Base-by-base conservation (phyloP, 2,888 invertebrate genomes). In the Chydorus sphaericus region DNA sequence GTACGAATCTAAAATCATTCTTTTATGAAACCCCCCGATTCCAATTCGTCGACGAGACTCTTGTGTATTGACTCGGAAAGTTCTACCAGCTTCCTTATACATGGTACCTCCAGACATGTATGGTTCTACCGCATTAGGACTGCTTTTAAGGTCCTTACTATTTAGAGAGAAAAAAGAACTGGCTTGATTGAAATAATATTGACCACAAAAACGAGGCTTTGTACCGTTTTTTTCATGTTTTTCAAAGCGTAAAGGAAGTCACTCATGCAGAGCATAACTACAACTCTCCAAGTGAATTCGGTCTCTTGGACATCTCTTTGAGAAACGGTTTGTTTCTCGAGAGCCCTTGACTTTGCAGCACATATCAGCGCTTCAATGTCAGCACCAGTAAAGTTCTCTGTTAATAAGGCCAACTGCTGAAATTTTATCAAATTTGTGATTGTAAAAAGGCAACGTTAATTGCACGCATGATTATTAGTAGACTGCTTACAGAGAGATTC, bases 341-440 rank as follows among this genome's bases (percentile, higher is more conserved):
- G 91, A 20, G 94, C 94, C 1, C 90, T 91, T 2, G 92, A 90
- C 70, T 92, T 91, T 1, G 96, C 93, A 1, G 94, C 93, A 59
- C 93, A 78, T 0, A 96, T 90, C 59, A 96, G 73, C 66, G 94
- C 93, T 73, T 96, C 96, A 36, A 96, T 66, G 70, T 96, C 96
- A 1, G 96, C 96, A 37, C 96, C 96, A 58, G 91, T 92, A 73
- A 96, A 96, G 73, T 96, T 96, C 75, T 93, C 86, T 0, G 93
- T 93, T 18, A 82, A 65, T 0, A 78, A 62, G 33, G 91, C 87
- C 59, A 94, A 68, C 73, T 93, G 91, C 75, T 79, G n/a, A n/a
- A n/a, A n/a, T n/a, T n/a, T n/a, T n/a, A n/a, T n/a, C n/a, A n/a
- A n/a, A n/a, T n/a, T n/a, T n/a, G 65, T 28, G 75, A 59, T 49